Base-by-base conservation (phyloP, 2,797 vertebrate genomes). In the Hippocampus kuda region DNA sequence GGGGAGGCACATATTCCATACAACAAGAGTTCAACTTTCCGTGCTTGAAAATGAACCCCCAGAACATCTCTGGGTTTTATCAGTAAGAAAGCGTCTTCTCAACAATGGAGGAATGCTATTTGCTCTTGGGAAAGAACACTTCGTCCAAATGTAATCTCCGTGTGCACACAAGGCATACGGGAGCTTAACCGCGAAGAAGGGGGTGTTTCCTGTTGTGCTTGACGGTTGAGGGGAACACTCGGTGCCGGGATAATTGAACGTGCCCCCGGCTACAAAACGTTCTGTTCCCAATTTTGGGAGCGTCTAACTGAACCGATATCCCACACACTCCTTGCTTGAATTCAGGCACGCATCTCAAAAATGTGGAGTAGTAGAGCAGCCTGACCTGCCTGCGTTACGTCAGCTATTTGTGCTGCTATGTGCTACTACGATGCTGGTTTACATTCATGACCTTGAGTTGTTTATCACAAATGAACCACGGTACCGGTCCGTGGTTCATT, bases 161-260 rank as follows among this genome's bases (percentile, higher is more conserved):
- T 26, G 65, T 51, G 24, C 48, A 67, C 38, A 61, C n/a, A n/a
- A 60, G 4, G 9, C 71, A 68, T 64, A 44, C 71, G 59, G 75
- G 65, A 70, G 56, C 70, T 70, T 42, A 69, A 75, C 51, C 51
- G 69, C 68, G 76, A 77, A 72, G 67, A 67, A 75, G 46, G 63
- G 16, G 63, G 44, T 77, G 75, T 72, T 84, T 78, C 72, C 34
- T 8, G 7, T 46, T 68, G 71, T 64, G 70, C 68, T 80, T 59
- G 70, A 79, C 82, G 83, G 75, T 78, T 78, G 49, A 34, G 71
- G 63, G 82, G 84, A 84, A 82, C 62, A n/a, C 70, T 10, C 49
- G 77, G 77, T 83, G 78, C 78, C 74, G 68, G 75, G 73, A 56
- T 84, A 85, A 85, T 85, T 81, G 80, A 85, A 81, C 66, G 67